These are phyloP conservation scores for Homarus gammarus DNA, from an alignment of 2,888 invertebrate species.

Conservation along the genomic window DNA sequence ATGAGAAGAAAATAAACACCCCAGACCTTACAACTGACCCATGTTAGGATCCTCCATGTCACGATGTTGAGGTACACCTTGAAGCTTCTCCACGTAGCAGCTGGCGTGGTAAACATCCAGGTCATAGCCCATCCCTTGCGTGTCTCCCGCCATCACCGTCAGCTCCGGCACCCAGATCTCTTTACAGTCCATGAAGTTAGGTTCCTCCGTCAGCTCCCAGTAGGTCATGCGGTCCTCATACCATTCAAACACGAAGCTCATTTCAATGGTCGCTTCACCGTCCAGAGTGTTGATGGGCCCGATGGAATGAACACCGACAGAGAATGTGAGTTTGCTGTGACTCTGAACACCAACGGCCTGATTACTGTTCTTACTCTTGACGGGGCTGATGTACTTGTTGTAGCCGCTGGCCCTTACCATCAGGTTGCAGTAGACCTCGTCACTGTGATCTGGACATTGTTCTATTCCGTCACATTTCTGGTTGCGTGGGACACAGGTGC, in stretches of 20 bases:
- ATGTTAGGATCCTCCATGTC: conserved; percentile 46
- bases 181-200: conserved; percentile 20
- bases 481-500: not conserved
- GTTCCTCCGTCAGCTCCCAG: conserved; percentile 37
- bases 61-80: not conserved
- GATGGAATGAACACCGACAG: conserved; percentile 2
- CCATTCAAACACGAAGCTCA: conserved; percentile 33
- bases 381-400: conserved; percentile 13
- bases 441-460: conserved; percentile 34
- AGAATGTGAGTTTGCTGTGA: not conserved
- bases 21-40: conserved; percentile 42
- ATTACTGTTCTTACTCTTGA: not conserved
- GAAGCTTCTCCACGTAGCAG: conserved; percentile 17
- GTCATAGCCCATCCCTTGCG: not conserved
- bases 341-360: not conserved
- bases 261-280: conserved; percentile 32
- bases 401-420: conserved; percentile 33
- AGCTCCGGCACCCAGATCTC: conserved; percentile 51
- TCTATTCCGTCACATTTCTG: conserved; percentile 36
- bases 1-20: not conserved
- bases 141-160: conserved; percentile 13
- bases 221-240: conserved; percentile 37
- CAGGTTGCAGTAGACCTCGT: conserved; percentile 39
- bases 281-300: conserved; percentile 29
- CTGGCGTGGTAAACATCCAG: conserved; percentile 31